Percentiles rank a stretch among this genome's conserved stretches.
Evolutionary conservation across 2,888 invertebrate species (phyloP).

Genomic region (Sussaba pulchella): DNA sequence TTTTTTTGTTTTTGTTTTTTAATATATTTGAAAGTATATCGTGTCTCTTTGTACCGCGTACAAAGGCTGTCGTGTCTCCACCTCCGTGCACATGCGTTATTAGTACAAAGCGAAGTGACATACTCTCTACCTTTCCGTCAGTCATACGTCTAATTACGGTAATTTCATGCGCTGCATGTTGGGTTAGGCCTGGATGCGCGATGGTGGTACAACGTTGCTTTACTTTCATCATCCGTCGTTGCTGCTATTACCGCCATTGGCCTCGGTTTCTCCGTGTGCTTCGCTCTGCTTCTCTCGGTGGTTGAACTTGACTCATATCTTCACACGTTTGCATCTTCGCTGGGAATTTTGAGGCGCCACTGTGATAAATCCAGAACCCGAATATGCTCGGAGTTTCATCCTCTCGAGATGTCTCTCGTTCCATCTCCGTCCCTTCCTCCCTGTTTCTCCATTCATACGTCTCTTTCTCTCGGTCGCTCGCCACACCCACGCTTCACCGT

Average conservation of each 20-base stretch:
- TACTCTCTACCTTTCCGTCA: slow-evolving; percentile 8
- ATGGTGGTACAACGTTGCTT: slow-evolving; percentile 19
- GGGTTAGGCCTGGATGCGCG: slow-evolving; percentile 22
- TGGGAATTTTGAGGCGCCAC: slow-evolving; percentile 3
- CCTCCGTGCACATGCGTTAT: neutral
- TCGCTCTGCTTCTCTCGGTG: neutral
- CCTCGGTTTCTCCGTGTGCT: neutral
- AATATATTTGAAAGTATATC: neutral
- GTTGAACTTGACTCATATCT: slow-evolving; percentile 48
- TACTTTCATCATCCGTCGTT: neutral
- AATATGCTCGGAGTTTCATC: slow-evolving; percentile 29
- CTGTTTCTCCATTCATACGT: too few species aligned
- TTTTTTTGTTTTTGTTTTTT: neutral
- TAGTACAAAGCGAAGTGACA: slow-evolving; percentile 27
- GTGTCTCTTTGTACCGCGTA: neutral
- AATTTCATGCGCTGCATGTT: slow-evolving; percentile 33
- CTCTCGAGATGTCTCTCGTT: slow-evolving; percentile 11
- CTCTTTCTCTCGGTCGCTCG: neutral
- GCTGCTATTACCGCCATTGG: neutral
- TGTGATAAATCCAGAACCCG: slow-evolving; percentile 43
- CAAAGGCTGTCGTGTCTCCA: neutral
- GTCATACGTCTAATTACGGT: slow-evolving; percentile 48
- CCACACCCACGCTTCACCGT: neutral
- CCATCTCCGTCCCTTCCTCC: neutral
- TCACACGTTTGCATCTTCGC: slow-evolving; percentile 17